Evolutionary conservation across 2,797 vertebrate genomes (phyloP), one percentile per base, ranked within the genome.

Genomic region (Anolis apletophallus): DNA sequence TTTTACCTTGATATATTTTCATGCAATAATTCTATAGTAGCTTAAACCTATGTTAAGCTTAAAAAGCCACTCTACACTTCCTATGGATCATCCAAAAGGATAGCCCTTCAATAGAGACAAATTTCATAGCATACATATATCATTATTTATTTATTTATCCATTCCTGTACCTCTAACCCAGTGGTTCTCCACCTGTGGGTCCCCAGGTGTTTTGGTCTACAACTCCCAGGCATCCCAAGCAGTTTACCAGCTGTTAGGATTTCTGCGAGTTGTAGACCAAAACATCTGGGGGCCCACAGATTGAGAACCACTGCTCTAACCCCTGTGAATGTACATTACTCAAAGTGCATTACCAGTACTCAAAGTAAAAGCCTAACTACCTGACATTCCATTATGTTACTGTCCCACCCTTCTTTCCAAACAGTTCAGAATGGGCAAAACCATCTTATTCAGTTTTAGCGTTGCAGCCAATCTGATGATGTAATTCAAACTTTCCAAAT

Each of bases 1-100:
- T 68, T 69, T 87, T 73, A 87, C 72, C 4, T 19, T 21, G 29
- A 69, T 69, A 46, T 12, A 76, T 69, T 69, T 71, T 77, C 34
- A 19, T 32, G 29, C 72, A 87, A 69, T 46, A 82, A 82, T 19
- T n/a, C 29, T 55, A 7, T 23, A 76, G 1, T 64, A 32, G n/a
- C 17, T 69, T 76, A 76, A 57, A 77, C 32, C 68, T 77, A 77
- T 57, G 72, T 82, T 87, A 46, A 69, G 69, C 34, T 57, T 34
- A 54, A 87, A 86, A 80, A 74, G 54, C 64, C 40, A 67, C 13
- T 46, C 29, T 86, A 11, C 40, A 68, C 76, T 59, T 74, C 46
- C 14, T 26, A 54, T 67, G 57, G 19, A 52, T 14, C 55, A 21
- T 81, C 46, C 36, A 59, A 64, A 59, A 8, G n/a, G 21, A 64